Evolutionary conservation across 2,797 vertebrate genomes (phyloP).

Genomic region (Podarcis lilfordi): DNA sequence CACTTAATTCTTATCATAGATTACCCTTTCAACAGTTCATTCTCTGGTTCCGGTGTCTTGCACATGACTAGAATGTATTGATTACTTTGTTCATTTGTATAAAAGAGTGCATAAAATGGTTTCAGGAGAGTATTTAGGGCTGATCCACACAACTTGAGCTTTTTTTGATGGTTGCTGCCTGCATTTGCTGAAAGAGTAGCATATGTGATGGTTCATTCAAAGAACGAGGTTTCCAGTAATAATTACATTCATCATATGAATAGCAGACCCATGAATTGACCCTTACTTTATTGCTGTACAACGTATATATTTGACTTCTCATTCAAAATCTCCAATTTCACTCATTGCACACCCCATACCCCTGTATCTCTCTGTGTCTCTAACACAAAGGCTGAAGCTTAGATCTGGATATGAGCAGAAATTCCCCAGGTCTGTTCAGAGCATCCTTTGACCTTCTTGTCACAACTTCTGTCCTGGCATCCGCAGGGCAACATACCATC

Average conservation of each 20-base stretch:
- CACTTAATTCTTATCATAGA: neutral
- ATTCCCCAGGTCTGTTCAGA: slow-evolving; percentile 37
- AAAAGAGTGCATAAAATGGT: neutral
- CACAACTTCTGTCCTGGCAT: slow-evolving; percentile 50
- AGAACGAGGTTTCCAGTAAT: neutral
- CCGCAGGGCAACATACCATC: slow-evolving; percentile 49
- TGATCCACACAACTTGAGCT: neutral
- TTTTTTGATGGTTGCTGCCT: neutral
- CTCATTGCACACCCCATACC: too few relatives aligned
- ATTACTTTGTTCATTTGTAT: neutral
- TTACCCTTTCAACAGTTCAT: neutral
- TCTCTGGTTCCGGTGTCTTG: neutral
- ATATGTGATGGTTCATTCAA: neutral
- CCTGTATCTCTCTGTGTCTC: neutral
- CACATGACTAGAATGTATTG: neutral
- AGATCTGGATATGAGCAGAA: neutral
- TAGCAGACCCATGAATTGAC: neutral
- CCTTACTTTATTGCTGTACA: neutral
- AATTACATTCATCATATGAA: neutral
- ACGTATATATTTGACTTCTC: neutral
- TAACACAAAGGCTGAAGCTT: neutral
- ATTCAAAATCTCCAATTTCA: neutral
- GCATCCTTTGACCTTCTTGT: slow-evolving; percentile 61
- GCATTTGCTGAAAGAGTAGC: neutral
- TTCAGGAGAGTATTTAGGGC: neutral